Evolutionary conservation across 2,797 vertebrate genomes (phyloP), one percentile per base, ranked within the genome.

Genomic region (Myotis daubentonii): DNA sequence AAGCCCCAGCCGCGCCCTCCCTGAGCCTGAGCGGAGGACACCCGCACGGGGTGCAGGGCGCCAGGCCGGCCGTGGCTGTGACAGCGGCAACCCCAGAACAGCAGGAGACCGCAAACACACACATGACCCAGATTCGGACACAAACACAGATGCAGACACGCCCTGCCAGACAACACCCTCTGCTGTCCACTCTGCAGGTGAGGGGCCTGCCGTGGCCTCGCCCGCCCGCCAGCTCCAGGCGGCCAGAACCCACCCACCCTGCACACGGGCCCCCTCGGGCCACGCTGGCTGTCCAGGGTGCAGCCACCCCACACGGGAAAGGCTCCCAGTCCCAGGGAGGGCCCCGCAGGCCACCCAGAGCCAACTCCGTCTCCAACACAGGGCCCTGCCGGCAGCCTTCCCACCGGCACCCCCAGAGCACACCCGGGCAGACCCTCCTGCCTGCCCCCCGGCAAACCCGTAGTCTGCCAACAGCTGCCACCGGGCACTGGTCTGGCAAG

Each of bases 141-240:
- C 94, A 93, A 55, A 96, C 97, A 72, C 33, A 93, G 60, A 84
- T 1, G 6, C 30, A 94, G 65, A 94, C 94, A 81, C 96, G 76
- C 72, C 80, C 76, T 86, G 75, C 62, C 74, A 84, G 87, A 28
- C 30, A 44, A 84, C 95, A 95, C 75, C 68, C 66, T 92, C 70
- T 53, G 60, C n/a, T 4, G 57, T 23, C 94, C 8, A 68, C 96
- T 95, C 95, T 85, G 89, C 85, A 82, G 83, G 82, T 0, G 70
- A 38, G 79, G 49, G 9, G 91, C 65, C 85, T 78, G 70, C 75
- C 87, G 10, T 3, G 2, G 30, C n/a, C 44, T 33, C 9, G 11
- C 3, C 57, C 16, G 5, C 44, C 51, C 0, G n/a, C 44, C 44
- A 44, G 44, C 84, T 53, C 66, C 30, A 2, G 22, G 3, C 4